Base-by-base conservation (phyloP, 2,797 vertebrate species). In the Masticophis lateralis region DNA sequence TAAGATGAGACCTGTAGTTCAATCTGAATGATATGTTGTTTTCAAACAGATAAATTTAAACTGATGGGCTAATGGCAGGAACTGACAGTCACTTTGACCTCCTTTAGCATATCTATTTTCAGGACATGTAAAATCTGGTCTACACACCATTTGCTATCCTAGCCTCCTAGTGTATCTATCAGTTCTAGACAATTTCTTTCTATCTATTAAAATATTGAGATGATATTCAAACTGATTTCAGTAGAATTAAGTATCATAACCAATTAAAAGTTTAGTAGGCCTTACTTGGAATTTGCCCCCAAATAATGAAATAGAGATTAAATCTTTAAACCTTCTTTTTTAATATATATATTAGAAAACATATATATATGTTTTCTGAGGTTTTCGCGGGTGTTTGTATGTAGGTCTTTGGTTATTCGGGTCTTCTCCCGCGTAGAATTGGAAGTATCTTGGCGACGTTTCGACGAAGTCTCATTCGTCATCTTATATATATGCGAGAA, bases 101-200 rank as follows among this genome's bases (percentile, higher is more conserved):
- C 90, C 95, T 97, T 97, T 98, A 98, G 98, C 98, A 97, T 98
- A 97, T 98, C 97, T 98, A 97, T 98, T 98, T 98, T 98, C 98
- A 98, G 98, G 98, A 98, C 98, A 97, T 95, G 95, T 97, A 98
- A 98, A 98, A 99, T 98, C 99, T 99, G 99, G 98, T 98, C 96
- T 93, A 57, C 92, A 96, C 96, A 96, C 93, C 87, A 96, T 95
- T 96, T 97, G 97, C 97, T 97, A 97, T 97, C 95, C 95, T 96
- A 96, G 95, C 98, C 97, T 97, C 97, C 97, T 91, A 74, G 95
- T 96, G 96, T 94, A 97, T 90, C 95, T 95, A 37, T 79, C 32
- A 79, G 1, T 20, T 37, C 32, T 79, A 79, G 18, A 43, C 32
- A 43, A 79, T 74, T 32, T 79, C 18, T 79, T 79, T 43, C 18